phyloP scores from a whole-genome alignment of 1,140 invertebrate species.

The Oryzaephilus surinamensis region DNA sequence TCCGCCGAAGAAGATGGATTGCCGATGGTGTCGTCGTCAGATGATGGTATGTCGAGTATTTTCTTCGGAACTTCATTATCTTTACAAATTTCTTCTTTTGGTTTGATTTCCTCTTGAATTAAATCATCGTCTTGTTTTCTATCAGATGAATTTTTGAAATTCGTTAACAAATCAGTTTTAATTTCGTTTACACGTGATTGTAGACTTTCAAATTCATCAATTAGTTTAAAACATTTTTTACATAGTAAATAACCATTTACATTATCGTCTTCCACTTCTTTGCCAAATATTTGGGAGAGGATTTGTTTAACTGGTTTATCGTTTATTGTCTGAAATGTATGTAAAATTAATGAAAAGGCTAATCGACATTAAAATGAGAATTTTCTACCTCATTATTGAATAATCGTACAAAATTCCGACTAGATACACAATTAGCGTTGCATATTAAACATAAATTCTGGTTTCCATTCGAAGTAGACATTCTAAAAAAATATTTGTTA shows the following conservation, averaged over 20 bases:
- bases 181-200: constrained; percentile 32
- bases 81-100: constrained; percentile 6
- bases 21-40: constrained; percentile 28
- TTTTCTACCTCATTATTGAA: constrained; percentile 36
- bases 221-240: constrained; percentile 52
- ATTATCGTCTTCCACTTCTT: constrained; percentile 38
- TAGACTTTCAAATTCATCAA: constrained; percentile 51
- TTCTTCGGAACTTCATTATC: constrained; percentile 25
- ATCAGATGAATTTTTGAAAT: constrained; percentile 15
- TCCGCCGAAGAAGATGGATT: constrained; percentile 6
- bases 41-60: constrained; percentile 31
- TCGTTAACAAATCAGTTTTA: constrained; percentile 26
- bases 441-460: constrained; percentile 45
- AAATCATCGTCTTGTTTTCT: constrained; percentile 17
- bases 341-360: not conserved
- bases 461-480: constrained; percentile 17
- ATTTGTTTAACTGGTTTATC: constrained; percentile 36
- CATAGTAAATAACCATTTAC: constrained; percentile 47
- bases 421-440: constrained; percentile 42
- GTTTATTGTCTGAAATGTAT: constrained; percentile 26
- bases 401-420: constrained; percentile 42
- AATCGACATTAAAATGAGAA: not conserved
- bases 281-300: constrained; percentile 42
- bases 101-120: constrained; percentile 7
- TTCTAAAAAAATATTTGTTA: constrained; percentile 14